These are phyloP conservation scores for Pampus argenteus DNA, from an alignment of 2,797 vertebrate genomes.

Conservation along the genomic window DNA sequence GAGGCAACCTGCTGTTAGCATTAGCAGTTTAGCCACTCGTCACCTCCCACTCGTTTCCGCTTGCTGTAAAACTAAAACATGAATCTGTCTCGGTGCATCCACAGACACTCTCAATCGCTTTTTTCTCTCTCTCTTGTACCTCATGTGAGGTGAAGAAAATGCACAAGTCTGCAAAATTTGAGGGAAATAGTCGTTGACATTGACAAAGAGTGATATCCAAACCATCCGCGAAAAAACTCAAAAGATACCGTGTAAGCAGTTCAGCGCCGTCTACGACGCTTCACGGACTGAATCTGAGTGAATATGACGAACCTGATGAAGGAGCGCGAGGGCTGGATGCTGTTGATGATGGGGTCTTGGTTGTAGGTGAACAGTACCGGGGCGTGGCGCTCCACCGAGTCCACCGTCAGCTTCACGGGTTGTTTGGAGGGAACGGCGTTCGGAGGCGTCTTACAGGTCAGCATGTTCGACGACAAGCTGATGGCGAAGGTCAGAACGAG, in stretches of 20 bases:
- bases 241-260: background rate
- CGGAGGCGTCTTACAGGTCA: conserved; percentile 91
- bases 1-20: conserved; percentile 70
- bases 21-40: conserved; percentile 65
- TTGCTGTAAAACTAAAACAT: conserved; percentile 48
- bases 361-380: conserved; percentile 88
- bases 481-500: background rate
- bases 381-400: conserved; percentile 83
- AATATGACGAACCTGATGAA: conserved; percentile 88
- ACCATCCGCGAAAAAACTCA: background rate
- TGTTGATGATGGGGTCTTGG: conserved; percentile 91
- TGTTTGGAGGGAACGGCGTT: conserved; percentile 82
- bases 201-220: conserved; percentile 16
- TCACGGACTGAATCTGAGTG: background rate
- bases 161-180: background rate
- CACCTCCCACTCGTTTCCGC: conserved; percentile 73
- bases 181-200: background rate
- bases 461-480: conserved; percentile 82
- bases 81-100: conserved; percentile 47
- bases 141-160: conserved; percentile 5
- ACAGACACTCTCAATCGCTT: background rate
- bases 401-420: conserved; percentile 88
- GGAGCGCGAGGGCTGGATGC: conserved; percentile 93
- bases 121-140: background rate
- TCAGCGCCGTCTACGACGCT: background rate